Conservation (phyloP, 2,797 vertebrate species). For the Anniella stebbinsi region DNA sequence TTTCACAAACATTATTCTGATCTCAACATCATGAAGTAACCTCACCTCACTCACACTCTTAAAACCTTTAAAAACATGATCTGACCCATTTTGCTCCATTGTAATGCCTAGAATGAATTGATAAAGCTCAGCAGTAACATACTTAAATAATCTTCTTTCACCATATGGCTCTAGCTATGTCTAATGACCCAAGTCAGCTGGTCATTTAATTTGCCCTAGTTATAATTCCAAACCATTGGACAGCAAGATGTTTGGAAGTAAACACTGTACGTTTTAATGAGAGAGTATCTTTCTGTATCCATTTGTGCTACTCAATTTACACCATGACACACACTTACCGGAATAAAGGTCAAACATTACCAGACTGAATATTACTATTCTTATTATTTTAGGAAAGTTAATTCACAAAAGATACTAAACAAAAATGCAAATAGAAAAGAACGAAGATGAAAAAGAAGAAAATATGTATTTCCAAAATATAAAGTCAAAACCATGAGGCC, state of each 20-base stretch:
- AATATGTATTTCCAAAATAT: background rate
- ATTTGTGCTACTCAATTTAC: background rate
- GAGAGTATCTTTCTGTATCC: background rate
- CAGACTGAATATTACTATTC: background rate
- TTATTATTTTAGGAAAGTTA: background rate
- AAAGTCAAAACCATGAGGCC: background rate
- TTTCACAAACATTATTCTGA: background rate
- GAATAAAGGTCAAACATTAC: background rate
- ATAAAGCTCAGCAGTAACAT: constrained; percentile 1
- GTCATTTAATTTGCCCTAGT: constrained; percentile 12
- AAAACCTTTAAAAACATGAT: background rate
- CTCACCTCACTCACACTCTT: background rate
- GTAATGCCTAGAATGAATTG: background rate
- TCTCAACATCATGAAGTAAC: background rate
- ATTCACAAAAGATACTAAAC: background rate
- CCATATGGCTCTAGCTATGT: background rate
- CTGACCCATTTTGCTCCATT: constrained; percentile 12
- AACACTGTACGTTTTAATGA: background rate
- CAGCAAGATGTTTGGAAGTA: background rate
- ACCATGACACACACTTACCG: background rate
- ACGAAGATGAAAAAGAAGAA: background rate
- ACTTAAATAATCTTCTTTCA: constrained; percentile 20
- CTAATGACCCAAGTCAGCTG: constrained; percentile 19
- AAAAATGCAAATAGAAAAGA: background rate
- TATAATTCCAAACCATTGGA: constrained; percentile 1